Evolutionary conservation across 2,113 vertebrate genomes (phyloP).

Genomic region (Hydrochoerus hydrochaeris): DNA sequence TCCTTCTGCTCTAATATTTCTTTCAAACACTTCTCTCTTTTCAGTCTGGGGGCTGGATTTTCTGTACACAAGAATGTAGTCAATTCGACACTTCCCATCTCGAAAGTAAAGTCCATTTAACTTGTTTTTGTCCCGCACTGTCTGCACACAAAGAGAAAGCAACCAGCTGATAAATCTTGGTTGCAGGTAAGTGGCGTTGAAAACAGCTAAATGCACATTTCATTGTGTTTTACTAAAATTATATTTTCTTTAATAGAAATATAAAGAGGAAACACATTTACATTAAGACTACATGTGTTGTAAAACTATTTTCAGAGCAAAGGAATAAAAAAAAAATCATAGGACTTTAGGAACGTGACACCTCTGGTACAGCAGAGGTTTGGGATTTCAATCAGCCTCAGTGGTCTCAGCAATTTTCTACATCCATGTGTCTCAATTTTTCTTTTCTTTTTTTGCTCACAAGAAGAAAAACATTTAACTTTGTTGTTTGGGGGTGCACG

Average conservation of each 20-base stretch:
- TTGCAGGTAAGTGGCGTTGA: background rate
- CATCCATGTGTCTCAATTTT: background rate
- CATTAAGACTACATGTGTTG: background rate
- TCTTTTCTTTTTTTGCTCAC: background rate
- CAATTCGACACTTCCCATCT: slow-evolving; percentile 93
- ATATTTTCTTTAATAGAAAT: background rate
- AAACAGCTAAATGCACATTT: background rate
- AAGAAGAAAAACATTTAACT: background rate
- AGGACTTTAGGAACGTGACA: background rate
- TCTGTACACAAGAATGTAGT: slow-evolving; percentile 96
- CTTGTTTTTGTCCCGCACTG: slow-evolving; percentile 87
- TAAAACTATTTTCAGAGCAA: slow-evolving; percentile 19
- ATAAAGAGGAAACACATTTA: background rate
- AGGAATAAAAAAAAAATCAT: background rate
- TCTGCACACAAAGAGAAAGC: slow-evolving; percentile 84
- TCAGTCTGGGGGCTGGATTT: slow-evolving; percentile 93
- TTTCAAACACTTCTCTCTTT: slow-evolving; percentile 96
- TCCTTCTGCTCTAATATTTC: slow-evolving; percentile 96
- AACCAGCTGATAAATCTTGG: background rate
- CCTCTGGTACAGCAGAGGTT: background rate
- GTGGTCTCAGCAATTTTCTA: background rate
- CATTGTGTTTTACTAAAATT: background rate
- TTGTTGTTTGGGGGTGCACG: background rate
- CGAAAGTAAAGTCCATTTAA: slow-evolving; percentile 92
- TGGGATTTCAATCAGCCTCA: background rate